These are phyloP conservation scores for Trematomus loennbergii DNA, from an alignment of 2,113 vertebrate species.

Conservation along the genomic window DNA sequence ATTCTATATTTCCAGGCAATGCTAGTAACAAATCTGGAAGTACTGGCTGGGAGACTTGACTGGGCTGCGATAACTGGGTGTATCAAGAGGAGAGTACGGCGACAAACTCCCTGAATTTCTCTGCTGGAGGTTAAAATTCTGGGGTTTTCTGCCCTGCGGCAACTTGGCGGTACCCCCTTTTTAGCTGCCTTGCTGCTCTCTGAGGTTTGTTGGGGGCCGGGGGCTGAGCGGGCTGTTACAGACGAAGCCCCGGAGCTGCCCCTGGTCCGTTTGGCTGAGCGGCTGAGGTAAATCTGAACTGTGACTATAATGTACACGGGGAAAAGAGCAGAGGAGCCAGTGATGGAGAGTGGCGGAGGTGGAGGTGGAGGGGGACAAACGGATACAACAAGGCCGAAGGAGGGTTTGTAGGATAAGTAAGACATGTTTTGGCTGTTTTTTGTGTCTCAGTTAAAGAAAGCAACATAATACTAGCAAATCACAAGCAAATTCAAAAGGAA, in stretches of 20 bases:
- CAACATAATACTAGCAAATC: constrained; percentile 29
- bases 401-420: constrained; percentile 53
- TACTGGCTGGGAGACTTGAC: constrained; percentile 86
- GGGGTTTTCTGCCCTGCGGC: constrained; percentile 72
- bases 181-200: constrained; percentile 73
- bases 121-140: constrained; percentile 79
- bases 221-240: constrained; percentile 67
- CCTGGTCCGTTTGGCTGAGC: constrained; percentile 76
- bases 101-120: constrained; percentile 83
- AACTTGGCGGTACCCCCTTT: constrained; percentile 67
- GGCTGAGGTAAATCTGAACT: constrained; percentile 86
- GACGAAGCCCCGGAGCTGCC: constrained; percentile 69
- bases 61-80: constrained; percentile 85
- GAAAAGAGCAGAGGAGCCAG: constrained; percentile 66
- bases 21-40: constrained; percentile 85
- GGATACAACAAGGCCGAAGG: constrained; percentile 38
- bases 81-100: constrained; percentile 78
- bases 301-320: constrained; percentile 78
- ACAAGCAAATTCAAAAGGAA: background rate
- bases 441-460: constrained; percentile 20
- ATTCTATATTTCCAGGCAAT: background rate
- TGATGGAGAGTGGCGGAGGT: constrained; percentile 64
- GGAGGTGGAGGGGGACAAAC: constrained; percentile 59
- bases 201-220: constrained; percentile 63
- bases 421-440: constrained; percentile 21